Percentiles rank a stretch among this genome's conserved stretches.
phyloP scores from a whole-genome alignment of 2,797 vertebrate species.

The Acomys russatus region DNA sequence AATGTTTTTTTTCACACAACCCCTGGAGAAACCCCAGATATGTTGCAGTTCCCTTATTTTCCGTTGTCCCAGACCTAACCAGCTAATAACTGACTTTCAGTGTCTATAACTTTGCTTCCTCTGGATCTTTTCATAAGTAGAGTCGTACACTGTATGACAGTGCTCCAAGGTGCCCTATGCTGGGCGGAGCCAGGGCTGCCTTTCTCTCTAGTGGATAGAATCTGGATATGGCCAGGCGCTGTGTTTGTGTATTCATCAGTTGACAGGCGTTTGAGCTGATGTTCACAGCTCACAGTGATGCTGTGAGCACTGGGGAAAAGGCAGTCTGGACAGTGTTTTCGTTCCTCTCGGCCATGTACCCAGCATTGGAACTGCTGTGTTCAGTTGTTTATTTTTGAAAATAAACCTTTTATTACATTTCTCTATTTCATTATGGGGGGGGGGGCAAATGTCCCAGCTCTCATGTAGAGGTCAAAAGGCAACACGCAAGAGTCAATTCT shows the following conservation, averaged over 20 bases:
- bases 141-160: background rate
- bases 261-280: background rate
- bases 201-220: background rate
- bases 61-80: background rate
- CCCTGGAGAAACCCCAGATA: background rate
- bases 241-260: background rate
- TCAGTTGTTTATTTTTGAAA: background rate
- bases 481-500: background rate
- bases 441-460: background rate
- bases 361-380: background rate
- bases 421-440: background rate
- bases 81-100: background rate
- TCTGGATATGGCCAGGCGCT: rapidly evolving
- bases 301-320: background rate
- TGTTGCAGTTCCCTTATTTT: background rate
- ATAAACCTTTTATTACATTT: background rate
- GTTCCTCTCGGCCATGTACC: background rate
- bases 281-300: background rate
- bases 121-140: background rate
- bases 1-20: background rate
- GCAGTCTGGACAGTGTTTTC: background rate
- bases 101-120: background rate
- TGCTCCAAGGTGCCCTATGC: background rate
- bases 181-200: too few species aligned
- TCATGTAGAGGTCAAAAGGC: background rate